Conservation (phyloP, 1,140 invertebrate species). For the Conopomorpha cramerella region DNA sequence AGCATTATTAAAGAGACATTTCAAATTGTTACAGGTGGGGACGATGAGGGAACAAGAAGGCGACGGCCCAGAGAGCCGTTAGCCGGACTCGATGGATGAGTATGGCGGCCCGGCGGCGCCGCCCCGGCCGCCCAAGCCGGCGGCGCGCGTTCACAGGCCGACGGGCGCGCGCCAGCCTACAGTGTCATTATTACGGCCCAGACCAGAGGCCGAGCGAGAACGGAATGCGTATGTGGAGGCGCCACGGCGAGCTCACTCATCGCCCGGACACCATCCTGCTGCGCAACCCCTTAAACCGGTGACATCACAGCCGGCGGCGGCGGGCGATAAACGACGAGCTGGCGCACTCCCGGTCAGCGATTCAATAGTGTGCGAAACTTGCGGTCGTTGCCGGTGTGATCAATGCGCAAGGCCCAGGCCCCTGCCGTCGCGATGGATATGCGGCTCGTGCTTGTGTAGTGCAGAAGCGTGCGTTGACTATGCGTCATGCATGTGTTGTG, state of each 20-base stretch:
- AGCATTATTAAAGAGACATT: constrained; percentile 6
- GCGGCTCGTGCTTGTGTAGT: constrained; percentile 84
- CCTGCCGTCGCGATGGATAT: constrained; percentile 86
- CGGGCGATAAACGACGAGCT: constrained; percentile 41
- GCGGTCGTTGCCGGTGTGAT: constrained; percentile 84
- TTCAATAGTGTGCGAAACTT: constrained; percentile 83
- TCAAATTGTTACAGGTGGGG: constrained; percentile 54
- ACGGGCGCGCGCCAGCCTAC: constrained; percentile 63
- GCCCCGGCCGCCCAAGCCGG: constrained; percentile 65
- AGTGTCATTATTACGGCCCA: constrained; percentile 72
- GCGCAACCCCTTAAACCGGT: constrained; percentile 44
- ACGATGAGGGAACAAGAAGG: constrained; percentile 66
- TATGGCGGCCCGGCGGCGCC: constrained; percentile 68
- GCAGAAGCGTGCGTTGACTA: constrained; percentile 86
- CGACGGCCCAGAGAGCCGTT: constrained; percentile 61
- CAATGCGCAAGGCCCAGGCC: constrained; percentile 82
- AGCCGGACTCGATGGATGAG: constrained; percentile 56
- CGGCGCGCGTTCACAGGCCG: constrained; percentile 65
- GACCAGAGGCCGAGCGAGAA: constrained; percentile 75
- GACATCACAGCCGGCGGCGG: constrained; percentile 44
- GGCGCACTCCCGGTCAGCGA: constrained; percentile 45
- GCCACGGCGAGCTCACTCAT: constrained; percentile 56
- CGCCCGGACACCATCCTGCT: constrained; percentile 23
- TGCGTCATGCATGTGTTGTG: constrained; percentile 90
- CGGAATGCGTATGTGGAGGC: constrained; percentile 87